Conservation (phyloP, 2,888 invertebrate species). For the Lasioglossum lativentre region DNA sequence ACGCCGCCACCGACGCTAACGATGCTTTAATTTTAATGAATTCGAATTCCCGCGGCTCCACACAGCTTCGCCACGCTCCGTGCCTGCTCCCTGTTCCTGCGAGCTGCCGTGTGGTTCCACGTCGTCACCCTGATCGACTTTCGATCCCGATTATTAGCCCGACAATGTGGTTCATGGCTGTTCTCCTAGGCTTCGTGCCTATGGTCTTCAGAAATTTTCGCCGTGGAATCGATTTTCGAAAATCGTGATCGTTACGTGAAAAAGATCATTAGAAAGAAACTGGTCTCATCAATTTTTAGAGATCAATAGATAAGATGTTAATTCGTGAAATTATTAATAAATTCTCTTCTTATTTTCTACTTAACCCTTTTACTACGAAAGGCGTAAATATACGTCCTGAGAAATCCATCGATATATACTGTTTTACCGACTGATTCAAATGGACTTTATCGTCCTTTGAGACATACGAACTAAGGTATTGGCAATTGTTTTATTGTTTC, state of each 20-base stretch:
- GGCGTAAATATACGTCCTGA: no score
- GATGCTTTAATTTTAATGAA: conserved; percentile 72
- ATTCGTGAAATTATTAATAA: not conserved
- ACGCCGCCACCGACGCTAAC: conserved; percentile 59
- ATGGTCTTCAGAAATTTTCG: not conserved
- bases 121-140: conserved; percentile 15
- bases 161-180: not conserved
- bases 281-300: not conserved
- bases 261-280: not conserved
- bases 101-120: not conserved
- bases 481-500: no score
- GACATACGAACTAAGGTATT: no score
- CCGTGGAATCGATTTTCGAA: not conserved
- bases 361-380: no score
- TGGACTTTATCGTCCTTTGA: no score
- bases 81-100: not conserved
- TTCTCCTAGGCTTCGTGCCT: not conserved
- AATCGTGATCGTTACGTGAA: not conserved
- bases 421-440: no score
- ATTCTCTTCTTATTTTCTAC: not conserved
- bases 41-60: conserved; percentile 55
- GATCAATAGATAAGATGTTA: not conserved
- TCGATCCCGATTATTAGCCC: not conserved
- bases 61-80: not conserved
- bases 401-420: no score